phyloP scores from a whole-genome alignment of 2,888 invertebrate genomes.

The Melinopterus prodromus region DNA sequence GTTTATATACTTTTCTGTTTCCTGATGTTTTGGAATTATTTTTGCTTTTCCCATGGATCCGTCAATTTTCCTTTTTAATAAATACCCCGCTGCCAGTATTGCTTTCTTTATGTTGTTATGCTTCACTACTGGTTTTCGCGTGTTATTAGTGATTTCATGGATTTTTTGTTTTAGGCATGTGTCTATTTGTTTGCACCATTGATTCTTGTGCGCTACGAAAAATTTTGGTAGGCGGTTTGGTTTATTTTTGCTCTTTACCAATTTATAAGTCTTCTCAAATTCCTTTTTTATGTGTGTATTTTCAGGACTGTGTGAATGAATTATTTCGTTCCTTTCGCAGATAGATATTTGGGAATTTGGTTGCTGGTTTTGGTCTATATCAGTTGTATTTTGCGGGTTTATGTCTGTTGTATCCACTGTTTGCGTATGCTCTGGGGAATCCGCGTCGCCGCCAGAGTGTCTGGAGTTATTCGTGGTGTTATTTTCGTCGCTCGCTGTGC shows the following conservation, averaged over 20 bases:
- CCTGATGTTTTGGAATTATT: not conserved
- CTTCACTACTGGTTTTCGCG: not conserved
- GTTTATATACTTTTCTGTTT: not conserved
- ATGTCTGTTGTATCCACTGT: no score
- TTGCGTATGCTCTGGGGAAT: no score
- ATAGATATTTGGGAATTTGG: not conserved
- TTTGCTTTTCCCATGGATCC: not conserved
- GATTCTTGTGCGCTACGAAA: not conserved
- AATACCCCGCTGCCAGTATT: constrained; percentile 6
- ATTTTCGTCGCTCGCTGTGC: no score
- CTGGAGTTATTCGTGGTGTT: no score
- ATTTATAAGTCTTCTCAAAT: not conserved
- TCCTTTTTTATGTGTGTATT: not conserved
- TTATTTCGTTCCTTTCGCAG: not conserved
- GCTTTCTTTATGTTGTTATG: constrained; percentile 11
- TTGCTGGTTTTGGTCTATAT: no score
- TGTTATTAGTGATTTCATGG: no score
- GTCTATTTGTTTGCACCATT: no score
- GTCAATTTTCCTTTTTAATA: not conserved
- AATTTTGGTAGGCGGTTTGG: no score
- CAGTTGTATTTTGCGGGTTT: no score
- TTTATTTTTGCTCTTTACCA: no score
- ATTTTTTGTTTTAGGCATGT: no score
- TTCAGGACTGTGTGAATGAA: not conserved
- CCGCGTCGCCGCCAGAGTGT: no score